phyloP scores from a whole-genome alignment of 2,888 invertebrate species.

The Steinernema carpocapsae region DNA sequence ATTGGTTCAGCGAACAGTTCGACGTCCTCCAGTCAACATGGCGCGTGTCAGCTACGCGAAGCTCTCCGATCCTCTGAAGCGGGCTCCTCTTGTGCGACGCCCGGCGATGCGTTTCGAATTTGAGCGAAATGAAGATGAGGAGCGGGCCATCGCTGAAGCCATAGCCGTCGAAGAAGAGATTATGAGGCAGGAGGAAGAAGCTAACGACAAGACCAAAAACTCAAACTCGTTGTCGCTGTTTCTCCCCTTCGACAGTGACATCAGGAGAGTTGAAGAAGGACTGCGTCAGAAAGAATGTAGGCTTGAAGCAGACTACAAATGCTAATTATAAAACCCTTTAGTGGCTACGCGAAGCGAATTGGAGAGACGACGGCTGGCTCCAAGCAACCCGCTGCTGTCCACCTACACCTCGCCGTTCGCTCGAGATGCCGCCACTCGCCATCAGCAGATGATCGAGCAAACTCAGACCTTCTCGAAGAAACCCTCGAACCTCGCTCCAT shows the following conservation, averaged over 20 bases:
- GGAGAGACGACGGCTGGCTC: slow-evolving; percentile 4
- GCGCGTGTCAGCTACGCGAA: slow-evolving; percentile 4
- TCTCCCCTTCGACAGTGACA: not conserved
- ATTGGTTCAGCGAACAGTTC: slow-evolving; percentile 1
- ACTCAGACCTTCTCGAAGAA: not conserved
- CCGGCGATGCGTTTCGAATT: slow-evolving; percentile 46
- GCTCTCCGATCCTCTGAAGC: not conserved
- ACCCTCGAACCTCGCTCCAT: slow-evolving; percentile 45
- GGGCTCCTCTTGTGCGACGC: not conserved
- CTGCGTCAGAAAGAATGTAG: slow-evolving; percentile 29
- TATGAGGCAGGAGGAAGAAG: slow-evolving; percentile 46
- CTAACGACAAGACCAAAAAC: slow-evolving; percentile 17
- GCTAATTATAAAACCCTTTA: not conserved
- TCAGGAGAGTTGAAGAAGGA: slow-evolving; percentile 20
- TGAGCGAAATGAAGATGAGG: slow-evolving; percentile 58
- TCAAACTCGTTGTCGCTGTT: slow-evolving; percentile 12
- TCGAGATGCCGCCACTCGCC: slow-evolving; percentile 11
- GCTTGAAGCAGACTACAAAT: no score
- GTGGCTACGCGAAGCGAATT: slow-evolving; percentile 11
- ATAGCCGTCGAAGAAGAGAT: slow-evolving; percentile 54
- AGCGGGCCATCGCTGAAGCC: slow-evolving; percentile 57
- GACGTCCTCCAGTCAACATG: slow-evolving; percentile 1
- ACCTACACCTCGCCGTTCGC: slow-evolving; percentile 23
- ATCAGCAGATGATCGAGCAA: slow-evolving; percentile 26
- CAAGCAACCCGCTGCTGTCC: slow-evolving; percentile 21